These are phyloP conservation scores for Oryzias woworae DNA, from an alignment of 2,113 vertebrate species.

Conservation along the genomic window DNA sequence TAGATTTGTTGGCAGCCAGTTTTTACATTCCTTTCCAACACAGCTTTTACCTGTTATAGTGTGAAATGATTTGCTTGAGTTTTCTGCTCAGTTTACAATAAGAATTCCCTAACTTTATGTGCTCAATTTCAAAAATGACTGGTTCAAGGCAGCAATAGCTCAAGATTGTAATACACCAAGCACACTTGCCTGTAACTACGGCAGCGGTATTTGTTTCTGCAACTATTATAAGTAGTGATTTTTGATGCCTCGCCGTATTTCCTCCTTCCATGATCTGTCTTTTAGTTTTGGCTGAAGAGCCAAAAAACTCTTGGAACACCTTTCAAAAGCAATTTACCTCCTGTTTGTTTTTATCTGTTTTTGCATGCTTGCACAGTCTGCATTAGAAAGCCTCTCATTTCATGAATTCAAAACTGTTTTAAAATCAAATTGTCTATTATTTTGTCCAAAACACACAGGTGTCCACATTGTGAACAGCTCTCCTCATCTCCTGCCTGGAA, in stretches of 20 bases:
- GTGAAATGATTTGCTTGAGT: conserved; percentile 7
- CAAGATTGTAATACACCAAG: background rate
- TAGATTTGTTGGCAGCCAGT: conserved; percentile 6
- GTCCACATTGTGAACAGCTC: conserved; percentile 21
- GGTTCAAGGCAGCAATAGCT: background rate
- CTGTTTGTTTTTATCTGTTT: conserved; percentile 6
- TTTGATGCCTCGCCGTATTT: background rate
- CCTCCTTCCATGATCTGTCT: background rate
- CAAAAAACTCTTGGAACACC: conserved; percentile 2
- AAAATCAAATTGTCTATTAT: conserved; percentile 19
- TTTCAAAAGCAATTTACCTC: conserved; percentile 4
- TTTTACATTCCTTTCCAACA: conserved; percentile 1
- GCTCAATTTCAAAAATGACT: background rate
- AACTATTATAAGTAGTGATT: background rate
- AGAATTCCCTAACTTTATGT: background rate
- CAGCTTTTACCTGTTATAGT: background rate
- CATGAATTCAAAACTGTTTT: conserved; percentile 7
- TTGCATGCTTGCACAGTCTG: background rate
- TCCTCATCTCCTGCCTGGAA: conserved; percentile 1
- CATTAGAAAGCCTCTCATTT: conserved; percentile 8
- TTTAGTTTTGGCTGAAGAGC: background rate
- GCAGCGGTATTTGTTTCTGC: background rate
- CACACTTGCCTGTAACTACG: background rate
- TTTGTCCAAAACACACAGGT: conserved; percentile 19
- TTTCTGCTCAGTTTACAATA: conserved; percentile 4